Evolutionary conservation across 2,113 vertebrate species (phyloP).

Genomic region (Takifugu flavidus): DNA sequence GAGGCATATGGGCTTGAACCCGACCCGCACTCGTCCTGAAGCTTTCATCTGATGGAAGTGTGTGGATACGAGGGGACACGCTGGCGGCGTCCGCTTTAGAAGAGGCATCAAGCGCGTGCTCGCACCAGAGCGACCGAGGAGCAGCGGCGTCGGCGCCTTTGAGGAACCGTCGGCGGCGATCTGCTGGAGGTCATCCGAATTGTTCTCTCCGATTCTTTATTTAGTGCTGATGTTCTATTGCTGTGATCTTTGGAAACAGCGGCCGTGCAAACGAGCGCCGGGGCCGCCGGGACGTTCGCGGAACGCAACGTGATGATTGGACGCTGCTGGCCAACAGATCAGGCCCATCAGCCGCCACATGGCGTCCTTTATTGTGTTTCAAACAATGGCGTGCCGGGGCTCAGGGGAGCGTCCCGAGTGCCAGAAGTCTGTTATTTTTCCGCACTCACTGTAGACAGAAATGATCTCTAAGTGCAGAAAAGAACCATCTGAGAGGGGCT

Average conservation of each 20-base stretch:
- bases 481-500: constrained; percentile 39
- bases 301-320: constrained; percentile 39
- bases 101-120: constrained; percentile 17
- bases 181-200: constrained; percentile 13
- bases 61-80: constrained; percentile 31
- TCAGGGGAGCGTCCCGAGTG: background rate
- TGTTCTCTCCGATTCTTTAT: constrained; percentile 6
- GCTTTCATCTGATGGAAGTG: constrained; percentile 50
- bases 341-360: constrained; percentile 25
- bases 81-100: constrained; percentile 29
- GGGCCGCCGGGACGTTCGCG: background rate
- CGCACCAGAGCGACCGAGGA: no score
- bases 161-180: background rate
- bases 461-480: background rate
- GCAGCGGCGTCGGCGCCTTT: no score
- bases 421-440: constrained; percentile 23
- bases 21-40: constrained; percentile 44
- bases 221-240: constrained; percentile 3
- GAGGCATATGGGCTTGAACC: constrained; percentile 59
- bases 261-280: no score
- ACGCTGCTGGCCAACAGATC: constrained; percentile 27
- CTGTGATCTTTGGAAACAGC: constrained; percentile 1
- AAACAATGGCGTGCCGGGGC: constrained; percentile 21
- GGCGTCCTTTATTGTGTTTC: constrained; percentile 32
- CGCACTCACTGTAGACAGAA: background rate